A percentile compares a stretch with the other conserved stretches of the same genome.
Conservation (phyloP, 2,113 vertebrate species). For the Terrapene triunguis region DNA sequence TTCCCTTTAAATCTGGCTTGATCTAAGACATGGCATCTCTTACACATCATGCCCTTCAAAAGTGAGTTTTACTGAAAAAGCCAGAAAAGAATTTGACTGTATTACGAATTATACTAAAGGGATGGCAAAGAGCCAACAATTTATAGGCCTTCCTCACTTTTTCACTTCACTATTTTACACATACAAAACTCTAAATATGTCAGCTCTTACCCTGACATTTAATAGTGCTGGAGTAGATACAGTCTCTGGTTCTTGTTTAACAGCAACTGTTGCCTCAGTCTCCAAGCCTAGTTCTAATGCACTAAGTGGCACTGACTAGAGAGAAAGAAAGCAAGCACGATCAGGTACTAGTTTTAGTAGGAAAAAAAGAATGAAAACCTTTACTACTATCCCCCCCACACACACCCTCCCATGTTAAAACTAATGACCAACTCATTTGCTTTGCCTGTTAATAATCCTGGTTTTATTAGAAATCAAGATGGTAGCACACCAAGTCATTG, state of each 20-base stretch:
- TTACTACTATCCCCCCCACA: neutral
- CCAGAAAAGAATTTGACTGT: neutral
- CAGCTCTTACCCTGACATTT: slow-evolving; percentile 90
- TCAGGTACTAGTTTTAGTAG: neutral
- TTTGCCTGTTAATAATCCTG: neutral
- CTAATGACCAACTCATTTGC: neutral
- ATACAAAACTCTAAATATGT: neutral
- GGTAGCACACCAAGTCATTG: neutral
- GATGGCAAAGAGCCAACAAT: neutral
- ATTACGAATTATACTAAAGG: rapidly evolving
- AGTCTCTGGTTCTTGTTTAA: slow-evolving; percentile 83
- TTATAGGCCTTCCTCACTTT: neutral
- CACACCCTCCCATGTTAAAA: neutral
- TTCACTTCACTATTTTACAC: neutral
- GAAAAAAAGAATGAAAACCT: neutral
- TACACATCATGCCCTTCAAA: rapidly evolving
- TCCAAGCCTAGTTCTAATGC: slow-evolving; percentile 89
- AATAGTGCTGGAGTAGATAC: slow-evolving; percentile 85
- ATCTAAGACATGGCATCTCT: neutral
- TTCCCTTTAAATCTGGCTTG: neutral
- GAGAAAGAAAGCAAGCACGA: slow-evolving; percentile 26
- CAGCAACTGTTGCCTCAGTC: slow-evolving; percentile 81
- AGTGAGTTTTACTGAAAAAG: neutral
- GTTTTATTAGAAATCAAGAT: neutral
- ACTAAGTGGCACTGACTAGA: slow-evolving; percentile 90